Evolutionary conservation across 2,797 vertebrate species (phyloP).

Genomic region (Lophotriccus pileatus): DNA sequence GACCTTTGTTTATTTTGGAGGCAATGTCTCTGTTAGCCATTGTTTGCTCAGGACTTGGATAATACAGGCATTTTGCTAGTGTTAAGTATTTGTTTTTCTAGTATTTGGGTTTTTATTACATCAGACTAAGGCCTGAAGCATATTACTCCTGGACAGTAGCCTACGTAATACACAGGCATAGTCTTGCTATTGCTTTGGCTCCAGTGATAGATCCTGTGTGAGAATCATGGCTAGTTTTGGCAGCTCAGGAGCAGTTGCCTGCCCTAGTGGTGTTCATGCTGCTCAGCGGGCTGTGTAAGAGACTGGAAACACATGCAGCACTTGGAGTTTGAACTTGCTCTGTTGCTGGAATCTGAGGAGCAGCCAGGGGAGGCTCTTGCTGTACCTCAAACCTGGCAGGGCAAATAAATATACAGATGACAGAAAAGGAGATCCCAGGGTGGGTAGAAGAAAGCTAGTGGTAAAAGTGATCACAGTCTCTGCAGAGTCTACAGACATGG

Average conservation of each 20-base stretch:
- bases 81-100: conserved; percentile 5
- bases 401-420: no score
- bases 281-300: no score
- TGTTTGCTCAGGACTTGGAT: not conserved
- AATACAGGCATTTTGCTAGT: not conserved
- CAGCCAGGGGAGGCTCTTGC: not conserved
- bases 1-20: not conserved
- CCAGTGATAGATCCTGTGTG: no score
- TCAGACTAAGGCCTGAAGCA: not conserved
- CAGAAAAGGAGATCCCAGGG: not conserved
- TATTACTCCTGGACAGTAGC: not conserved
- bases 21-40: not conserved
- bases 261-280: not conserved
- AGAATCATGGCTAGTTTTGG: not conserved
- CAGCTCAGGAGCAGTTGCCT: not conserved
- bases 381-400: not conserved
- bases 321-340: not conserved
- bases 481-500: not conserved
- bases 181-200: not conserved
- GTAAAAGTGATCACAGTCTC: not conserved
- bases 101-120: not conserved
- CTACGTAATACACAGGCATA: not conserved
- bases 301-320: not conserved
- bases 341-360: not conserved
- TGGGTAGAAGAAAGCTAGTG: not conserved